These are phyloP conservation scores for Lagopus muta DNA, from an alignment of 2,113 vertebrate genomes.

Conservation along the genomic window DNA sequence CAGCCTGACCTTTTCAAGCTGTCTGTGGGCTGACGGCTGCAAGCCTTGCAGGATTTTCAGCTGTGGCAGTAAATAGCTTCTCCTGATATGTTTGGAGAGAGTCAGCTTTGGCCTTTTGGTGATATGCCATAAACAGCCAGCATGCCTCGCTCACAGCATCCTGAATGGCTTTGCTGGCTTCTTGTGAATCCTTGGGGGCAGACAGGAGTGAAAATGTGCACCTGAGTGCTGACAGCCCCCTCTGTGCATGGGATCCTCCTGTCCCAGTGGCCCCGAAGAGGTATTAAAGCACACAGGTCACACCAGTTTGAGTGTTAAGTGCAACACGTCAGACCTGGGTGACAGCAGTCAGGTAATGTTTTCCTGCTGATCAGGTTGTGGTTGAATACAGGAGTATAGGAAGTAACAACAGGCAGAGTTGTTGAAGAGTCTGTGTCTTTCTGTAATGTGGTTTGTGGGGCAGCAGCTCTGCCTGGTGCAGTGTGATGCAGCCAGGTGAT, in stretches of 20 bases:
- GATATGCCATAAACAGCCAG: background rate
- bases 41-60: background rate
- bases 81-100: background rate
- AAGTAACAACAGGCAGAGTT: background rate
- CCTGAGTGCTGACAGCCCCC: background rate
- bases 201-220: background rate
- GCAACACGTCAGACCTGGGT: background rate
- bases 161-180: background rate
- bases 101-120: background rate
- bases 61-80: background rate
- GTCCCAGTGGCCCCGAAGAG: rapidly evolving
- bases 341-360: background rate
- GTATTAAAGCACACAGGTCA: rapidly evolving
- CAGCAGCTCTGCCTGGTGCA: background rate
- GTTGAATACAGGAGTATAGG: background rate
- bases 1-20: slow-evolving; percentile 35
- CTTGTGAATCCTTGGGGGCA: background rate
- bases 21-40: background rate
- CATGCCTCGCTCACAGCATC: background rate
- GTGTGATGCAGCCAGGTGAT: background rate
- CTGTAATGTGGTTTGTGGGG: background rate
- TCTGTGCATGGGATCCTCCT: background rate
- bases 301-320: rapidly evolving
- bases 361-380: background rate
- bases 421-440: background rate